Percentiles rank a stretch among this genome's conserved stretches.
Conservation (phyloP, 2,888 invertebrate species). For the Drosophila suboccidentalis region DNA sequence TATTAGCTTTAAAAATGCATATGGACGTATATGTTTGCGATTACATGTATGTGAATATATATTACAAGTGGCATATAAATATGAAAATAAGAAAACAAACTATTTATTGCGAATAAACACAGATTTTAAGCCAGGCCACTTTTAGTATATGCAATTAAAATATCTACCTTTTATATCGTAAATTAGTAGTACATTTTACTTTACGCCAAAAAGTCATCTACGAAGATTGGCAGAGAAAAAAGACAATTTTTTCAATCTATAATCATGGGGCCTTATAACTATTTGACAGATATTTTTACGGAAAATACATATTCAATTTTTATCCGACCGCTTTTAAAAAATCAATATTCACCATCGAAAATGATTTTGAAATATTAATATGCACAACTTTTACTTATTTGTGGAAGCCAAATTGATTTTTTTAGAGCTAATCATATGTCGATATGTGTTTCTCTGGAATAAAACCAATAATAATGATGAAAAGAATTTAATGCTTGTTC, state of each 20-base stretch:
- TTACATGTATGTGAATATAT: conserved; percentile 4
- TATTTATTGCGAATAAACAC: background rate
- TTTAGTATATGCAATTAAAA: background rate
- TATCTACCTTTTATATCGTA: background rate
- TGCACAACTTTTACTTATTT: no score
- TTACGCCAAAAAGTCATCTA: background rate
- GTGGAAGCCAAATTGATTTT: no score
- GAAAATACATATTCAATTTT: no score
- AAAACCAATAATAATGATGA: no score
- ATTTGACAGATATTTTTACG: no score
- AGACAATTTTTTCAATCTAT: no score
- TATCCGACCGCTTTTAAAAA: no score
- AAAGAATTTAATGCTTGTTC: no score
- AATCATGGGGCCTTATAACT: no score
- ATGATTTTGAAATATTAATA: no score
- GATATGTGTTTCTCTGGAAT: background rate
- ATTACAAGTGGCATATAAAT: conserved; percentile 23
- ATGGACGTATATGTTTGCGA: conserved; percentile 24
- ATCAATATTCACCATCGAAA: no score
- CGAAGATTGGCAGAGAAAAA: background rate
- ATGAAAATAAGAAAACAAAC: background rate
- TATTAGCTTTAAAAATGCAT: conserved; percentile 64
- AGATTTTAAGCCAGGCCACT: background rate
- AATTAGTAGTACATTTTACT: background rate
- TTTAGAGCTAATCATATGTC: background rate